Evolutionary conservation across 2,113 vertebrate genomes (phyloP).

Genomic region (Channa maculata): DNA sequence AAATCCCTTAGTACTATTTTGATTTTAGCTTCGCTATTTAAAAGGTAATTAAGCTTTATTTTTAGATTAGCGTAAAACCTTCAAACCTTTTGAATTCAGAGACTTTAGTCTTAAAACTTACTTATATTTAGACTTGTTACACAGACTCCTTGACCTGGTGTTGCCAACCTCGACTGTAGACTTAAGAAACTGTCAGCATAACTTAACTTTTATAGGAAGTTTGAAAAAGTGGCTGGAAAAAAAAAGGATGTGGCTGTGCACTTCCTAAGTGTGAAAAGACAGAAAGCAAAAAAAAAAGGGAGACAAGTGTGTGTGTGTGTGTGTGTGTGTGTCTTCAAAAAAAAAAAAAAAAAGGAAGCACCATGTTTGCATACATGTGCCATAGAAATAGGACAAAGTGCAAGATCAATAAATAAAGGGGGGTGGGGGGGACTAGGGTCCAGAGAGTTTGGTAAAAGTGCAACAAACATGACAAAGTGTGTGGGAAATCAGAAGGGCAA

Average conservation of each 20-base stretch:
- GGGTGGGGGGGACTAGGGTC: too few relatives aligned
- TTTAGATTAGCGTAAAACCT: too few relatives aligned
- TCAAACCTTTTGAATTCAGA: too few relatives aligned
- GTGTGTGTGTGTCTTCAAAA: not conserved
- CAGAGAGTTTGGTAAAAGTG: too few relatives aligned
- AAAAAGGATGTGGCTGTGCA: constrained; percentile 1
- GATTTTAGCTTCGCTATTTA: too few relatives aligned
- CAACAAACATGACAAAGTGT: not conserved
- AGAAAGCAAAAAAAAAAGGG: not conserved
- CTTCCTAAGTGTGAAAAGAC: not conserved
- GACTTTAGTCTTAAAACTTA: too few relatives aligned
- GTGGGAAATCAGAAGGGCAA: constrained; percentile 50
- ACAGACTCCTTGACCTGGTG: constrained; percentile 8
- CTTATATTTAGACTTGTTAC: not conserved
- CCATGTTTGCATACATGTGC: too few relatives aligned
- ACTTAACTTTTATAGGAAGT: too few relatives aligned
- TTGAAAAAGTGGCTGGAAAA: not conserved
- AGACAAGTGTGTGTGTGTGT: not conserved
- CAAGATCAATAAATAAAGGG: too few relatives aligned
- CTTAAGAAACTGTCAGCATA: not conserved
- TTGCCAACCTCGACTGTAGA: not conserved
- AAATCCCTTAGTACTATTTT: too few relatives aligned
- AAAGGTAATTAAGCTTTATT: too few relatives aligned
- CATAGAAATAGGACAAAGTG: not conserved
- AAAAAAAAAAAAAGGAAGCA: too few relatives aligned